Percentiles rank a stretch among this genome's conserved stretches.
phyloP scores from a whole-genome alignment of 2,113 vertebrate genomes.

The Eleginops maclovinus region DNA sequence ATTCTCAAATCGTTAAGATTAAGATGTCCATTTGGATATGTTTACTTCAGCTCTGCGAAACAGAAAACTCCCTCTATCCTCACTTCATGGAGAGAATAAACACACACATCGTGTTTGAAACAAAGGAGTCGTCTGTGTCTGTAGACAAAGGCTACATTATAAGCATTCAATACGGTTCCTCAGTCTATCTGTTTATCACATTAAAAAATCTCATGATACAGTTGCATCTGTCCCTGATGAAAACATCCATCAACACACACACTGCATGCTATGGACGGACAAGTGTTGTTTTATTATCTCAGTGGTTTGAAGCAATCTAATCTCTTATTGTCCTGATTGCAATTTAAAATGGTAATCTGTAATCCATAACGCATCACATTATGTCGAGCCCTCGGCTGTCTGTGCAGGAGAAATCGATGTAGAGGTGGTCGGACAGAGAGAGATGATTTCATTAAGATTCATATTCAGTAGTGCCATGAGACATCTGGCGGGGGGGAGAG shows the following conservation, averaged over 20 bases:
- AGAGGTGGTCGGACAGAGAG: constrained; percentile 46
- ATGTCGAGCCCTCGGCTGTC: constrained; percentile 51
- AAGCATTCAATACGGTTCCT: constrained; percentile 11
- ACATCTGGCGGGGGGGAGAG: constrained; percentile 15
- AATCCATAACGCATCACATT: constrained; percentile 67
- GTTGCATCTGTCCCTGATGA: neutral
- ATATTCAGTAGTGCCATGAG: constrained; percentile 30
- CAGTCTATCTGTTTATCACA: neutral
- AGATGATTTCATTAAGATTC: constrained; percentile 72
- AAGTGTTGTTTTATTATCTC: constrained; percentile 39
- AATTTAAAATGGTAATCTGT: constrained; percentile 68
- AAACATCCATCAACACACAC: constrained; percentile 5
- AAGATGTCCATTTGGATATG: neutral
- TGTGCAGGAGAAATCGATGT: constrained; percentile 52
- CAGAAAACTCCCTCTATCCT: constrained; percentile 6
- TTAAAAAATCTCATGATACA: constrained; percentile 4
- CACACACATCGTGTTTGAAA: neutral
- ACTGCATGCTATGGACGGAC: neutral
- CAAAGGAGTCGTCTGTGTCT: constrained; percentile 32
- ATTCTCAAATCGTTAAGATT: neutral
- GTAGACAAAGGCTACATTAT: constrained; percentile 40
- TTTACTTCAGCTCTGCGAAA: constrained; percentile 13
- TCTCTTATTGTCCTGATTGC: constrained; percentile 60
- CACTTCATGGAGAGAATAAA: neutral
- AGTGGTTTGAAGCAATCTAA: constrained; percentile 36